A percentile compares a stretch with the other conserved stretches of the same genome.
Evolutionary conservation across 2,113 vertebrate genomes (phyloP).

Genomic region (Calidris pygmaea): DNA sequence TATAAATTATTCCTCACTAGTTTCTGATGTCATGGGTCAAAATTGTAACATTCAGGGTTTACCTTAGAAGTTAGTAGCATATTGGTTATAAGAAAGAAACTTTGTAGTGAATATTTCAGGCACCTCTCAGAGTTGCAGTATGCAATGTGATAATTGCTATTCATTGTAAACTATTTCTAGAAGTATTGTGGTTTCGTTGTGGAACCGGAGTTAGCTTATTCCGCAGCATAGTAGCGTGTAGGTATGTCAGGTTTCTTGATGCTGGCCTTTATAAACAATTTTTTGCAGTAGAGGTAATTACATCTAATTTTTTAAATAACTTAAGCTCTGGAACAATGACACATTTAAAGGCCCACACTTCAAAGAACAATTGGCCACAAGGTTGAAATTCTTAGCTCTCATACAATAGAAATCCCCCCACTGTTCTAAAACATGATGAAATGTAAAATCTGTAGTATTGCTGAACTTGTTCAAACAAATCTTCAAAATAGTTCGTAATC

Average conservation of each 20-base stretch:
- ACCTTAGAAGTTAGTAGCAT: background rate
- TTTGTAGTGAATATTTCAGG: background rate
- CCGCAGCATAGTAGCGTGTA: rapidly evolving
- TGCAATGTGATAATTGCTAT: background rate
- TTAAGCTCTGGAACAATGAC: background rate
- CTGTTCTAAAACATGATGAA: background rate
- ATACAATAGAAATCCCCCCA: rapidly evolving
- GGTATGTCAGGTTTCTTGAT: background rate
- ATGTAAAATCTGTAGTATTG: rapidly evolving
- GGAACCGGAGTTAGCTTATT: background rate
- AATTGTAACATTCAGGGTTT: background rate
- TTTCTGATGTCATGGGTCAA: background rate
- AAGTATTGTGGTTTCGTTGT: background rate
- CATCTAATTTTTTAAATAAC: background rate
- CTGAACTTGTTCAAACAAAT: background rate
- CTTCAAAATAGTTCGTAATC: background rate
- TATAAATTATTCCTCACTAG: background rate
- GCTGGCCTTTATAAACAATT: background rate
- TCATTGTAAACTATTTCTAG: background rate
- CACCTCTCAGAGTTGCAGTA: background rate
- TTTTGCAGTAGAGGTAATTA: background rate
- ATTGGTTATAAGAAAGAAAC: background rate
- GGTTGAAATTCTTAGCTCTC: background rate
- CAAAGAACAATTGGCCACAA: background rate
- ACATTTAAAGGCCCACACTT: background rate